A percentile compares a stretch with the other conserved stretches of the same genome.
These are phyloP conservation scores for Cassiopea andromeda DNA, from an alignment of 30 jellyfish, hydroid and myxozoan species.

Conservation along the genomic window DNA sequence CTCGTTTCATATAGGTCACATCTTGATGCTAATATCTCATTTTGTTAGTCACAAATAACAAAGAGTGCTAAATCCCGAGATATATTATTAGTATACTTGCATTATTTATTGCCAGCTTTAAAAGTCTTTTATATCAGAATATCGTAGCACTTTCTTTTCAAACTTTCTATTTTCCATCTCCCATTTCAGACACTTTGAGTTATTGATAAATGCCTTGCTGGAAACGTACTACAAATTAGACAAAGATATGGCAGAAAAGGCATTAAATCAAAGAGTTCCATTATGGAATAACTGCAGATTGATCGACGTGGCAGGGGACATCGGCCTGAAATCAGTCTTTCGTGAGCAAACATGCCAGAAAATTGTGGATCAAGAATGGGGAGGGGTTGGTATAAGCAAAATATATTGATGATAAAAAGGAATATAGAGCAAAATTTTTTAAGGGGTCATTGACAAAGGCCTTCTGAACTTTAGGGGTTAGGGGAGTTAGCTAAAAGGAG, in stretches of 20 bases:
- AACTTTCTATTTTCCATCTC: no score
- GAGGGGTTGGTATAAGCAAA: no score
- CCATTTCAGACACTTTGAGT: conserved; percentile 41
- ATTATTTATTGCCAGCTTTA: background rate
- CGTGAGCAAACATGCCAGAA: conserved; percentile 35
- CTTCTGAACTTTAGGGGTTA: no score
- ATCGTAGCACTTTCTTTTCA: background rate
- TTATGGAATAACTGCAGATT: conserved; percentile 35
- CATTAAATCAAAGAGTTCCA: conserved; percentile 17
- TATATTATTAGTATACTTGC: no score
- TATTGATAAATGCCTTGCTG: conserved; percentile 7
- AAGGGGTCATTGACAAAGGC: no score
- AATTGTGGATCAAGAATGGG: conserved; percentile 26
- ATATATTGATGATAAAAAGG: no score
- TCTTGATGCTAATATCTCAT: no score
- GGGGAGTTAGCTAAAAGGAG: no score
- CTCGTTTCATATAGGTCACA: no score
- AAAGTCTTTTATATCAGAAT: background rate
- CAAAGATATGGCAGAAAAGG: conserved; percentile 40
- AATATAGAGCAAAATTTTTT: no score
- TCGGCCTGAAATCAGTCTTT: conserved; percentile 23
- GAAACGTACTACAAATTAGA: conserved; percentile 22
- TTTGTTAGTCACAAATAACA: no score
- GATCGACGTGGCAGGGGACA: conserved; percentile 52
- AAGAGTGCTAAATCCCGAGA: background rate